Conservation (phyloP, 2,113 vertebrate genomes). For the Typhlomys cinereus region DNA sequence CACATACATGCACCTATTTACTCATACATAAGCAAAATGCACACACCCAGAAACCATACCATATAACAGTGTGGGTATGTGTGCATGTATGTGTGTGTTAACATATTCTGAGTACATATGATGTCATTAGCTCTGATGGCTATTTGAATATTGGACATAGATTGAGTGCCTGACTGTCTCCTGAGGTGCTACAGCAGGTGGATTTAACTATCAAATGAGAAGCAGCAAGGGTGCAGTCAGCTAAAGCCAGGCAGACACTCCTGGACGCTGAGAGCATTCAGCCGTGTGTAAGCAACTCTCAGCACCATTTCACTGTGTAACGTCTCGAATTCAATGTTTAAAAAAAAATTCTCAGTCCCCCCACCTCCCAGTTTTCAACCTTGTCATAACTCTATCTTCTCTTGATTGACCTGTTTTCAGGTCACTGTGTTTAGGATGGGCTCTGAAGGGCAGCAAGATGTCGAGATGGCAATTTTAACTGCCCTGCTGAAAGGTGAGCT, state of each 20-base stretch:
- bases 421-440: conserved; percentile 99
- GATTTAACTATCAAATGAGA: neutral
- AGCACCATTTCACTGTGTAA: neutral
- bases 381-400: neutral
- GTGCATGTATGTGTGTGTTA: no score
- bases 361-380: accelerated
- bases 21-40: no score
- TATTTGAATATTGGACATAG: neutral
- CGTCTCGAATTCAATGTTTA: neutral
- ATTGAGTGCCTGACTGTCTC: neutral
- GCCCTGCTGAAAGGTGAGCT: conserved; percentile 96
- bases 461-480: conserved; percentile 98
- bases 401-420: conserved; percentile 78
- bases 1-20: no score
- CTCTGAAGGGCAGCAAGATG: conserved; percentile 95
- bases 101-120: neutral
- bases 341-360: neutral
- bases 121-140: neutral
- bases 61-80: no score
- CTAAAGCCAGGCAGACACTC: neutral
- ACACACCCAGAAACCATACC: no score
- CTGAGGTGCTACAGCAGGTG: neutral
- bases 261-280: neutral
- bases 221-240: neutral
- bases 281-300: neutral